phyloP scores from a whole-genome alignment of 1,140 invertebrate genomes.

The Bombus confusus region DNA sequence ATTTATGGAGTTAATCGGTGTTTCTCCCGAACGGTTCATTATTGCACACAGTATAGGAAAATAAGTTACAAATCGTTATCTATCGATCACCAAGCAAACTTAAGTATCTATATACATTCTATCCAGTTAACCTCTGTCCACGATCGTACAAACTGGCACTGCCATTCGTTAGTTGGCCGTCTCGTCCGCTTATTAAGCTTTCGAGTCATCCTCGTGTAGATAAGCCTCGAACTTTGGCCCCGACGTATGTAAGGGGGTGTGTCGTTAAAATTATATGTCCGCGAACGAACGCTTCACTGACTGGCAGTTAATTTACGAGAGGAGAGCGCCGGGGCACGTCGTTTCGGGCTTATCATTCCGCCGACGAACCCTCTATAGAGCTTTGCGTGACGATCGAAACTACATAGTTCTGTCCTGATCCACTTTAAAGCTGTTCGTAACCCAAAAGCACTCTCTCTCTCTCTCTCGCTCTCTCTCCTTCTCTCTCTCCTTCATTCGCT shows the following conservation, averaged over 20 bases:
- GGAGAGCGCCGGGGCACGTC: slow-evolving; percentile 15
- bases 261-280: slow-evolving; percentile 46
- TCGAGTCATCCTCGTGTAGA: neutral
- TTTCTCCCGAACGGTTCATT: no score
- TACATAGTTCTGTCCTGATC: slow-evolving; percentile 3
- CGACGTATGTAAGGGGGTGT: neutral
- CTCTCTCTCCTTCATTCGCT: neutral
- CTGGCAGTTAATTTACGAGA: slow-evolving; percentile 57
- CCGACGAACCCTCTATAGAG: slow-evolving; percentile 19
- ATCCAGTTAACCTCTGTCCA: no score
- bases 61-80: no score
- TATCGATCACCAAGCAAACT: no score
- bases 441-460: neutral
- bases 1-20: no score
- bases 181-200: neutral
- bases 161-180: no score
- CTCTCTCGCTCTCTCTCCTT: neutral
- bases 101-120: no score
- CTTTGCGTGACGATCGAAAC: slow-evolving; percentile 44
- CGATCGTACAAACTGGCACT: no score
- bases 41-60: no score
- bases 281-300: slow-evolving; percentile 15
- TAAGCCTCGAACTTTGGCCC: neutral
- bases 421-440: slow-evolving; percentile 40
- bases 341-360: slow-evolving; percentile 49